Evolutionary conservation across 2,113 vertebrate species (phyloP).

Genomic region (Tympanuchus pallidicinctus): DNA sequence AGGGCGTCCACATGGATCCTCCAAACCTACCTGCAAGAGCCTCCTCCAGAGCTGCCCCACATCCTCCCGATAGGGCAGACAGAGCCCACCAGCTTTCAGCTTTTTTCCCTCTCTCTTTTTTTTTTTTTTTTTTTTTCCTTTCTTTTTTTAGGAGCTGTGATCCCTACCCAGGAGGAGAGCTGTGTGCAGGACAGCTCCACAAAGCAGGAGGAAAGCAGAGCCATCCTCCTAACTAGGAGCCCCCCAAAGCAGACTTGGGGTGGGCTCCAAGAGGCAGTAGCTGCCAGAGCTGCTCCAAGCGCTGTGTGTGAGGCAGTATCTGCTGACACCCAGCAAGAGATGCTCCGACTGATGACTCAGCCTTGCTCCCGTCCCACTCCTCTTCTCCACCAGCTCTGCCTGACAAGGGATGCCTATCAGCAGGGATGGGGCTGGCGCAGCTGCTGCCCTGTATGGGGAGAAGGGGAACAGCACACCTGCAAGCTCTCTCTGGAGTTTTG

Average conservation of each 20-base stretch:
- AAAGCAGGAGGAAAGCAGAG: neutral
- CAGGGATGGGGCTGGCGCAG: rapidly evolving
- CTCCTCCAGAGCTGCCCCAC: neutral
- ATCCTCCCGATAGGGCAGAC: too few relatives aligned
- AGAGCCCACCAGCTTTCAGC: neutral
- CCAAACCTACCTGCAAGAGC: neutral
- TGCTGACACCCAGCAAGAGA: neutral
- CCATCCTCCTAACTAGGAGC: neutral
- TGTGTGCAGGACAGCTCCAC: neutral
- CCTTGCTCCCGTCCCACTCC: neutral
- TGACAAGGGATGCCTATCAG: neutral
- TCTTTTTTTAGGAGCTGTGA: neutral
- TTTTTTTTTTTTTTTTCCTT: too few relatives aligned
- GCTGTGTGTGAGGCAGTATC: neutral
- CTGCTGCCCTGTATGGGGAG: neutral
- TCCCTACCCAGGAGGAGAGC: neutral
- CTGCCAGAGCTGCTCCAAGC: rapidly evolving
- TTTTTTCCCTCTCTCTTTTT: neutral
- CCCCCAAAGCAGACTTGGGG: neutral
- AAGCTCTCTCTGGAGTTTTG: neutral
- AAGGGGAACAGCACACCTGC: neutral
- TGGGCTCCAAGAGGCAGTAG: neutral
- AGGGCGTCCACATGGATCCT: neutral
- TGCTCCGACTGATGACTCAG: neutral
- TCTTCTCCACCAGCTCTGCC: neutral